These are phyloP conservation scores for Emydura subglobosa DNA, from an alignment of 2,113 vertebrate genomes.

Conservation along the genomic window DNA sequence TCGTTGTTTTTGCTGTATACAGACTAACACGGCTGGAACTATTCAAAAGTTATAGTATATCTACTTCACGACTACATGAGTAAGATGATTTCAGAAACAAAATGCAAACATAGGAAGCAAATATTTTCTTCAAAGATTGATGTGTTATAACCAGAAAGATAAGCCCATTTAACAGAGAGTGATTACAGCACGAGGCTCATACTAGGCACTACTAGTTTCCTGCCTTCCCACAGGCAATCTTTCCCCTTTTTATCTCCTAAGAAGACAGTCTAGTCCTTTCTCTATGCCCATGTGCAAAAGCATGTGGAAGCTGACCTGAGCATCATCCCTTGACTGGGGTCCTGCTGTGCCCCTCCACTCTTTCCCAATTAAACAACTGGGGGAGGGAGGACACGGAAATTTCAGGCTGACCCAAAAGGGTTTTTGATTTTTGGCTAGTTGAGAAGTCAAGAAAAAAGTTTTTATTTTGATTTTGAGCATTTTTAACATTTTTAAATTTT, in stretches of 20 bases:
- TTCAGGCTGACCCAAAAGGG: too few species aligned
- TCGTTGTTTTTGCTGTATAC: too few species aligned
- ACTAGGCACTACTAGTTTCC: background rate
- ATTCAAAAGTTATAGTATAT: background rate
- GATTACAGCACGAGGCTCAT: background rate
- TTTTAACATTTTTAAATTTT: too few species aligned
- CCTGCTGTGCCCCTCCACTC: too few species aligned
- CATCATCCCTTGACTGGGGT: too few species aligned
- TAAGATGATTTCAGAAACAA: background rate
- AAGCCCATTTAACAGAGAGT: rapidly evolving
- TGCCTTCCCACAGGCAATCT: background rate
- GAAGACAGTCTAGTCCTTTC: background rate
- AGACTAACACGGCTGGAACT: too few species aligned
- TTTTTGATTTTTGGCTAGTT: too few species aligned
- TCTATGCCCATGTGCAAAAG: background rate
- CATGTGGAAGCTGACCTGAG: background rate
- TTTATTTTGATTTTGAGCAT: too few species aligned
- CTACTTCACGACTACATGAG: background rate
- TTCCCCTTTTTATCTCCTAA: background rate
- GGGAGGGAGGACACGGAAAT: too few species aligned
- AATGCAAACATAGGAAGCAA: rapidly evolving
- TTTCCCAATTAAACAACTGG: too few species aligned
- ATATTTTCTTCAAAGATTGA: background rate
- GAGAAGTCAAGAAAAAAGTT: too few species aligned
- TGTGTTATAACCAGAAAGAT: background rate